Conservation (phyloP, 2,113 vertebrate species). For the Bettongia penicillata region DNA sequence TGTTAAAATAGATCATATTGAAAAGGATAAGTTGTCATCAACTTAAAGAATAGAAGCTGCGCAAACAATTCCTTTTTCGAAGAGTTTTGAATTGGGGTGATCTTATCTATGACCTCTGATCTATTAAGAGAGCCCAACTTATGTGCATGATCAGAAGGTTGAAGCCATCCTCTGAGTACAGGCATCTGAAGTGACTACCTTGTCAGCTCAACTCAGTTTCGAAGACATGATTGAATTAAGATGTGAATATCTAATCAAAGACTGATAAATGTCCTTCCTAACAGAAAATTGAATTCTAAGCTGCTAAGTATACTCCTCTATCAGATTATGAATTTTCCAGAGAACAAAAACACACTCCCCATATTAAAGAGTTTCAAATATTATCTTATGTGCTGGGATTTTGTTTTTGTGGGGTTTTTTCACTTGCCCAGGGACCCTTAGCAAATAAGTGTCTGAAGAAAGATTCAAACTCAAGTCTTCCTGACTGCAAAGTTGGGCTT, state of each 20-base stretch:
- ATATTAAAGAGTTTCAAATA: not conserved
- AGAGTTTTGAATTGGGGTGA: not conserved
- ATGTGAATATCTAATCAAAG: slow-evolving; percentile 55
- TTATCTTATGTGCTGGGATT: not conserved
- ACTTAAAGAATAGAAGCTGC: slow-evolving; percentile 26
- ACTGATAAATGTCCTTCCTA: slow-evolving; percentile 59
- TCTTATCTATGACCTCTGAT: not conserved
- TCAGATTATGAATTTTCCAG: slow-evolving; percentile 64
- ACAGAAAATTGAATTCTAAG: slow-evolving; percentile 55
- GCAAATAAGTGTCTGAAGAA: not conserved
- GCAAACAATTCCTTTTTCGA: not conserved
- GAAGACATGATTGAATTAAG: slow-evolving; percentile 35
- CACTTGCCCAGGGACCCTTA: not conserved
- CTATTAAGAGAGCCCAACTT: not conserved
- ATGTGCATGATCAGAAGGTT: not conserved
- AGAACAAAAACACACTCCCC: slow-evolving; percentile 20
- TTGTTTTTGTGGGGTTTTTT: not conserved
- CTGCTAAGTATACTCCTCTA: slow-evolving; percentile 58
- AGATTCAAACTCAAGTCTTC: not conserved
- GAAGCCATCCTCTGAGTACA: not conserved
- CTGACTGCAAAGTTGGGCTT: not conserved
- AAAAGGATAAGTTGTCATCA: slow-evolving; percentile 35
- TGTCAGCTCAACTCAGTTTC: not conserved
- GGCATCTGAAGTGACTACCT: not conserved
- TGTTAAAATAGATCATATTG: slow-evolving; percentile 41